Conservation (phyloP, 1,140 invertebrate genomes). For the Tribolium castaneum region DNA sequence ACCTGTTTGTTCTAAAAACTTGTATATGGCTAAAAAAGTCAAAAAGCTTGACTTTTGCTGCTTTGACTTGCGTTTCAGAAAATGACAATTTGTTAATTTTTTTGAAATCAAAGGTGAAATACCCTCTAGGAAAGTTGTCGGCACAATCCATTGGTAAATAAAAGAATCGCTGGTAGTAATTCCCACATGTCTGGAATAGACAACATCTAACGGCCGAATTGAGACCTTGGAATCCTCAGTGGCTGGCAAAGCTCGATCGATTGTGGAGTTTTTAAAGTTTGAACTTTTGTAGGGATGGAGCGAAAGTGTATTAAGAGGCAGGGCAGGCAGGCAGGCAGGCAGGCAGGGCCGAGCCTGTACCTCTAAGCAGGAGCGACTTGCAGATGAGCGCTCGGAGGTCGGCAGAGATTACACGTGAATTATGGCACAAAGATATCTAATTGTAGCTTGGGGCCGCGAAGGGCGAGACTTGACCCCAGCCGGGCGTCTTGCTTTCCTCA, state of each 20-base stretch:
- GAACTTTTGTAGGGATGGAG: slow-evolving; percentile 20
- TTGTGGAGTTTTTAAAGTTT: slow-evolving; percentile 47
- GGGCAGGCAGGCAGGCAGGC: too few species aligned
- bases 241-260: slow-evolving; percentile 30
- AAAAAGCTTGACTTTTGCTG: too few species aligned
- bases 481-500: slow-evolving; percentile 52
- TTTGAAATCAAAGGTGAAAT: neutral
- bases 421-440: slow-evolving; percentile 65
- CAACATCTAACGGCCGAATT: slow-evolving; percentile 26
- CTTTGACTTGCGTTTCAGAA: too few species aligned
- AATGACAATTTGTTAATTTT: too few species aligned
- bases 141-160: neutral
- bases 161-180: neutral
- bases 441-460: slow-evolving; percentile 60
- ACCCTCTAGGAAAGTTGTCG: neutral
- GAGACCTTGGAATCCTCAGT: slow-evolving; percentile 4
- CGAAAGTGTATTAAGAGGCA: slow-evolving; percentile 41
- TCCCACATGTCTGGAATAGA: slow-evolving; percentile 23
- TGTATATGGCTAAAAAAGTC: too few species aligned
- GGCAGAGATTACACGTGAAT: slow-evolving; percentile 64
- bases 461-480: slow-evolving; percentile 61
- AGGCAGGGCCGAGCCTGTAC: too few species aligned
- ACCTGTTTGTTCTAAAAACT: too few species aligned
- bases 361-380: slow-evolving; percentile 53
- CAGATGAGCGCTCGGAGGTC: slow-evolving; percentile 61